These are phyloP conservation scores for Peucedramus taeniatus DNA, from an alignment of 2,113 vertebrate species.

Conservation along the genomic window DNA sequence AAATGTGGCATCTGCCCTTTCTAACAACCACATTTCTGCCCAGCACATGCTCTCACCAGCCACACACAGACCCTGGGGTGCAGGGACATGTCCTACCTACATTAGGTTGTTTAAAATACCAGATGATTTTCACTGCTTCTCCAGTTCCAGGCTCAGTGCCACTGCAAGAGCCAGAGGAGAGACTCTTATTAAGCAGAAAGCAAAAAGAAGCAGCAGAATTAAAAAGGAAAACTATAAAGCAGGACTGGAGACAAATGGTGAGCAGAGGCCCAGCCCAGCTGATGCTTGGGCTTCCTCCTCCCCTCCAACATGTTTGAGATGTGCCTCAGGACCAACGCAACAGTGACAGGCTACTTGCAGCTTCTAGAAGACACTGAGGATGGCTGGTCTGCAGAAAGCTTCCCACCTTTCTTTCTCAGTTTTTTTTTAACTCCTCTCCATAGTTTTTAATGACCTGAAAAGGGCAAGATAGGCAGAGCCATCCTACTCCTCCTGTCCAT, in stretches of 20 bases:
- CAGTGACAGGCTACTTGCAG: background rate
- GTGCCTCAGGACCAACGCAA: background rate
- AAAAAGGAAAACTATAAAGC: background rate
- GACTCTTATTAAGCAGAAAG: background rate
- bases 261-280: background rate
- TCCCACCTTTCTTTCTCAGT: background rate
- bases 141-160: background rate
- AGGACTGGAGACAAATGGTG: background rate
- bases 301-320: rapidly evolving
- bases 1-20: background rate
- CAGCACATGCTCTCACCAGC: background rate
- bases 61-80: background rate
- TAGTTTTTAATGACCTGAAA: background rate
- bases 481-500: background rate
- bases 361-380: background rate
- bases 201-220: background rate
- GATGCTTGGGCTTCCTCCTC: background rate
- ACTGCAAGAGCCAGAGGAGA: background rate
- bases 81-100: background rate
- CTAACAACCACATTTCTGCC: background rate
- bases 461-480: background rate
- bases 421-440: background rate
- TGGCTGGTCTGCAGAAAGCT: background rate
- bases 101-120: too few relatives aligned
- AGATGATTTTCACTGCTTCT: background rate